phyloP scores from a whole-genome alignment of 2,888 invertebrate species.

The Ypsolopha scabrella region DNA sequence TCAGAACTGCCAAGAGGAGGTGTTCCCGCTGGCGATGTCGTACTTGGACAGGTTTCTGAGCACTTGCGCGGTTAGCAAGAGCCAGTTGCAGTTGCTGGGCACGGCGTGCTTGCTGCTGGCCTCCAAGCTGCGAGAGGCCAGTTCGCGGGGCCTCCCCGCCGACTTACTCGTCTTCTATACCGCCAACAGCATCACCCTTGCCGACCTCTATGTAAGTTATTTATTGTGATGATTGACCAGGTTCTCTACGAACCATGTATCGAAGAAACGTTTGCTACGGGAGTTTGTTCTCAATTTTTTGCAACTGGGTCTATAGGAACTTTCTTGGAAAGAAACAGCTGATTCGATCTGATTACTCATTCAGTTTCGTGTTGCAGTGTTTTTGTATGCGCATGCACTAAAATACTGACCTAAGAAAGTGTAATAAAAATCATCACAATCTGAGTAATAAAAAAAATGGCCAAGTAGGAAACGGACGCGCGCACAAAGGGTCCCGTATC shows the following conservation, averaged over 20 bases:
- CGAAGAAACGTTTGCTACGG: too few relatives aligned
- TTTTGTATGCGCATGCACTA: conserved; percentile 19
- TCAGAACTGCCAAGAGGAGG: conserved; percentile 92
- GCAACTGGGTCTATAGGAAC: too few relatives aligned
- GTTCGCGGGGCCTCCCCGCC: conserved; percentile 78
- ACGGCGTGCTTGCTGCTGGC: conserved; percentile 93
- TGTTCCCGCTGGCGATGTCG: conserved; percentile 92
- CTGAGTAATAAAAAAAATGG: too few relatives aligned
- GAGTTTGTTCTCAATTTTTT: too few relatives aligned
- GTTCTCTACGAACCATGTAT: too few relatives aligned
- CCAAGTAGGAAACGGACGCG: too few relatives aligned
- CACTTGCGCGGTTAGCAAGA: conserved; percentile 83
- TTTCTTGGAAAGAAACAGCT: conserved; percentile 34
- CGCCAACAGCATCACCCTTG: conserved; percentile 89
- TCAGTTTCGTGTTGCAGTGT: conserved; percentile 30
- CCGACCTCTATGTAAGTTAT: conserved; percentile 88
- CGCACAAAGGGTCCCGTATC: too few relatives aligned
- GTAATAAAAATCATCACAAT: too few relatives aligned
- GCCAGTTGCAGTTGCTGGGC: conserved; percentile 91
- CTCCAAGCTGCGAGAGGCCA: conserved; percentile 91
- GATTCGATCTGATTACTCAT: conserved; percentile 34
- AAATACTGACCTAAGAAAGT: too few relatives aligned
- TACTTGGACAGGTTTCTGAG: conserved; percentile 95
- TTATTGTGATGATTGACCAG: too few relatives aligned
- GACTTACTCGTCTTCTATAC: conserved; percentile 92